Conservation (phyloP, 1,140 invertebrate species). For the Musca vetustissima region DNA sequence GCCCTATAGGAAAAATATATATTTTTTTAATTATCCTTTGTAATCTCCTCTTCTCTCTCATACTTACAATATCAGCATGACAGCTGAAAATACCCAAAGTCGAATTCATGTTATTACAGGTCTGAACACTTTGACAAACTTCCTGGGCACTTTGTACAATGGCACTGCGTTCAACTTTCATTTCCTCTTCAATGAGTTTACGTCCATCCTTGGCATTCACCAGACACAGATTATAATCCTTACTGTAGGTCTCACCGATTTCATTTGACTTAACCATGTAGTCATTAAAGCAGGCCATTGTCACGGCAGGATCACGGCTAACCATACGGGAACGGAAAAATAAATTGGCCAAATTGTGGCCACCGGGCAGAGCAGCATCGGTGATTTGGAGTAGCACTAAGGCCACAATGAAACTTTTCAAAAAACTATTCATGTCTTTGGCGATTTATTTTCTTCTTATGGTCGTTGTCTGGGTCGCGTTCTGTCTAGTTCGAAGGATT, state of each 20-base stretch:
- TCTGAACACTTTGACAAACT: slow-evolving; percentile 34
- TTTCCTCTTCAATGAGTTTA: slow-evolving; percentile 40
- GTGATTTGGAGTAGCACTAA: neutral
- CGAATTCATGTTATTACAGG: slow-evolving; percentile 33
- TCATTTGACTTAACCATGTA: slow-evolving; percentile 46
- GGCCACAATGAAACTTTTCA: neutral
- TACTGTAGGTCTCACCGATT: slow-evolving; percentile 41
- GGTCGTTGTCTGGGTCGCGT: neutral
- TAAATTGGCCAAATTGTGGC: slow-evolving; percentile 42
- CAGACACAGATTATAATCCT: slow-evolving; percentile 35
- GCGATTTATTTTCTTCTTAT: neutral
- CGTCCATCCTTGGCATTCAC: slow-evolving; percentile 31
- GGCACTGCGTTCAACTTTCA: slow-evolving; percentile 32
- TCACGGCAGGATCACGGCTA: slow-evolving; percentile 38
- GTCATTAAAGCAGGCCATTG: slow-evolving; percentile 46
- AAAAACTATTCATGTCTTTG: neutral
- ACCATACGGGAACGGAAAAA: slow-evolving; percentile 41
- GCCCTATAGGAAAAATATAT: slow-evolving; percentile 31
- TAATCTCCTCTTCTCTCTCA: no score
- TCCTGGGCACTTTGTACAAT: slow-evolving; percentile 32
- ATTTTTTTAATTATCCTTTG: no score
- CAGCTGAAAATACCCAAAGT: slow-evolving; percentile 46
- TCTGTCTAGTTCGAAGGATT: neutral
- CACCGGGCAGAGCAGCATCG: neutral
- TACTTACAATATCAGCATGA: slow-evolving; percentile 42